Conservation (phyloP, 2,113 vertebrate genomes). For the Melierax canorus region DNA sequence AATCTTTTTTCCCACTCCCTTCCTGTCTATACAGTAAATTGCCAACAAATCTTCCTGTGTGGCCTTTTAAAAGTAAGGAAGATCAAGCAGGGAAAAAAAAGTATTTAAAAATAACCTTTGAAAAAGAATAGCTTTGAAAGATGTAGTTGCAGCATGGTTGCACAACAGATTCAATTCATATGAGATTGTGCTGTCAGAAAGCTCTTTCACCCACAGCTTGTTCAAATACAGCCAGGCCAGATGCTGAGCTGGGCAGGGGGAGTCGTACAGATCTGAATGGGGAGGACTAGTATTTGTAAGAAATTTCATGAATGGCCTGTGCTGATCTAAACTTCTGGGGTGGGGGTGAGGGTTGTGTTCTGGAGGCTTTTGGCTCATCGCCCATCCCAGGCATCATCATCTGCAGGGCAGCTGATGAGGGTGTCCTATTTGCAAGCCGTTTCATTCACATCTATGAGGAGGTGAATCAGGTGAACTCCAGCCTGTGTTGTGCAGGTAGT, state of each 20-base stretch:
- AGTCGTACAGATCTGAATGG: not conserved
- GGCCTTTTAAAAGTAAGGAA: not conserved
- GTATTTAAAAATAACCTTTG: not conserved
- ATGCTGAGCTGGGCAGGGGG: not conserved
- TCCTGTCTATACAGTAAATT: not conserved
- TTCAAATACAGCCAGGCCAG: not conserved
- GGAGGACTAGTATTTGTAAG: not conserved
- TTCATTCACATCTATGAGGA: not conserved
- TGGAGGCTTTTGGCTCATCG: not conserved
- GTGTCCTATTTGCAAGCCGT: not conserved
- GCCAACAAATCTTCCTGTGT: not conserved
- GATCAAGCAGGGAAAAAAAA: not conserved
- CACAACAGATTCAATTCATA: not conserved
- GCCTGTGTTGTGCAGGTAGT: accelerated
- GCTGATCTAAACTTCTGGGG: not conserved
- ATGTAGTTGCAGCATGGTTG: not conserved
- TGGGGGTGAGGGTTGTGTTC: not conserved
- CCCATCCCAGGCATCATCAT: not conserved
- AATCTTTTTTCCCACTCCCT: not conserved
- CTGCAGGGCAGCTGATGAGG: not conserved
- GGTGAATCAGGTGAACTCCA: not conserved
- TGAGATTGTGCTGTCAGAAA: not conserved
- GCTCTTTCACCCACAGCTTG: not conserved
- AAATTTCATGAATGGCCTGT: not conserved
- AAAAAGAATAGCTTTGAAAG: not conserved